Evolutionary conservation across 2,797 vertebrate genomes (phyloP), one percentile per base, ranked within the genome.

Genomic region (Coluber constrictor): DNA sequence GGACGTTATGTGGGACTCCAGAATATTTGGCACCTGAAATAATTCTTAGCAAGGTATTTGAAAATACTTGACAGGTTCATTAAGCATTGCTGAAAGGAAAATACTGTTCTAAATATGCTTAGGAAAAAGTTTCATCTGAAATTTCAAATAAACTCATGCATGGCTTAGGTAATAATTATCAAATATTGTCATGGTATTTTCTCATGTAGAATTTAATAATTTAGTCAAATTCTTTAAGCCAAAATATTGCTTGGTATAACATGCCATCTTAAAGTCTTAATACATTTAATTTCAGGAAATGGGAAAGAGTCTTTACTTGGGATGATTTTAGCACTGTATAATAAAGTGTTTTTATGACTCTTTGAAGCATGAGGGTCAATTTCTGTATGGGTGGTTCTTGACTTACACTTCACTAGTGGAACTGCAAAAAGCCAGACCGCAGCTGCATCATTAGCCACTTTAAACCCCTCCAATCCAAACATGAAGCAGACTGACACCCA

Each of bases 21-120:
- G 99, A 99, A 97, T 99, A 99, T 95, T 97, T 99, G 97, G 99
- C 99, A 96, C 99, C 99, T 95, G 99, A 99, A 98, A 99, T 99
- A 97, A 99, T 99, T 98, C 99, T 99, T 97, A 99, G 99, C 98
- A 99, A 99, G 99, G 99, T 99, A 95, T 95, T 90, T 27, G 83
- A 90, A 23, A 83, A 91, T 93, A 57, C 23, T 89, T 89, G 12
- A 29, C 16, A 47, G 12, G 6, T 70, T 86, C 55, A 87, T 37
- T 32, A 56, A 63, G 86, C 47, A 55, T 18, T 66, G 20, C 25
- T 56, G 55, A 90, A 54, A 91, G 54, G 43, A 37, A 43, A 91
- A 74, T 2, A 29, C 5, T n/a, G 7, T 59, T 43, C 7, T 57
- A 16, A 66, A 25, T 56, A 57, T 32, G 47, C 54, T 47, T 74